A percentile compares a stretch with the other conserved stretches of the same genome.
Conservation (phyloP, 2,113 vertebrate species). For the Corydoras maculifer region DNA sequence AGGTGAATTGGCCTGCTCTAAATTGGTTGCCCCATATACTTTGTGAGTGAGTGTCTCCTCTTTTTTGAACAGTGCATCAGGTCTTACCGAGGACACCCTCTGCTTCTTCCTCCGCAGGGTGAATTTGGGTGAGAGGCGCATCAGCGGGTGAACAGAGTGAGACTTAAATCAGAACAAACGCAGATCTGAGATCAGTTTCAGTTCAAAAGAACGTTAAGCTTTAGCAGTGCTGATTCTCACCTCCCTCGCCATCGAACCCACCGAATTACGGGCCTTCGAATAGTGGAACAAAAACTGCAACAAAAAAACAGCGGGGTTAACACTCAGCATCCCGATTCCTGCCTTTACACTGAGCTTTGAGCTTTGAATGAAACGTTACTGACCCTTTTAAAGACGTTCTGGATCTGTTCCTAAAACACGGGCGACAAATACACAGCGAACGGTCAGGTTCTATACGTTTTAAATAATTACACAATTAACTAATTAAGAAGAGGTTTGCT, state of each 20-base stretch:
- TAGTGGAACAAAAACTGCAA: slow-evolving; percentile 70
- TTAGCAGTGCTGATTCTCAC: slow-evolving; percentile 27
- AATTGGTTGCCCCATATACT: no score
- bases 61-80: no score
- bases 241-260: slow-evolving; percentile 54
- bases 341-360: no score
- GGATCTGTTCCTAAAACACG: slow-evolving; percentile 42
- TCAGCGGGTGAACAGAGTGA: slow-evolving; percentile 64
- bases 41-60: no score
- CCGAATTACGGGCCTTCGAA: slow-evolving; percentile 63
- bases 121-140: slow-evolving; percentile 65
- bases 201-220: neutral
- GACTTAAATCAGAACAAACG: slow-evolving; percentile 44
- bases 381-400: slow-evolving; percentile 48
- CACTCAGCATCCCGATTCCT: no score
- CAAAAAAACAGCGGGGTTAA: neutral
- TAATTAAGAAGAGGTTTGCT: no score
- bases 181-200: neutral
- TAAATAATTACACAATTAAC: no score
- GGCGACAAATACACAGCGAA: neutral
- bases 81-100: slow-evolving; percentile 54
- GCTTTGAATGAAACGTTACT: neutral
- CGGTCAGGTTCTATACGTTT: no score
- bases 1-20: no score
- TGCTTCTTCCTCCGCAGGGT: slow-evolving; percentile 63